Evolutionary conservation across 2,113 vertebrate genomes (phyloP).

Genomic region (Xiphophorus maculatus): DNA sequence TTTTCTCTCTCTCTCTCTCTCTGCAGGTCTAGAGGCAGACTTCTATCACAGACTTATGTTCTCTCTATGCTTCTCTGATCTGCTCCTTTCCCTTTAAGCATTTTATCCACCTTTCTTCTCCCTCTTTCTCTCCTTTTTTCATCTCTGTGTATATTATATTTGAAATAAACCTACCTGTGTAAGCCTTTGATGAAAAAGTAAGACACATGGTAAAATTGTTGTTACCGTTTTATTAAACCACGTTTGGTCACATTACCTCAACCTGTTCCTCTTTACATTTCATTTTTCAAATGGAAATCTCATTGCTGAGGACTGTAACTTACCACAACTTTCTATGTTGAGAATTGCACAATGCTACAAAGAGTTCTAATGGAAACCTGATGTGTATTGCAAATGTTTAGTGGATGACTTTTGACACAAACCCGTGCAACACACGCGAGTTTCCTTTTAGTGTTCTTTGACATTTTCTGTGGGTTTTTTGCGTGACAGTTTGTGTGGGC

Average conservation of each 20-base stretch:
- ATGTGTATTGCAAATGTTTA: background rate
- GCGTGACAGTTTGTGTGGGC: background rate
- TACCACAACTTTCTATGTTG: background rate
- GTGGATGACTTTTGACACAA: background rate
- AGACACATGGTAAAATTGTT: background rate
- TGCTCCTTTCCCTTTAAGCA: too few species aligned
- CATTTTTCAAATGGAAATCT: background rate
- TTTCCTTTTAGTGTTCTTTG: slow-evolving; percentile 28
- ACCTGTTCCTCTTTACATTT: background rate
- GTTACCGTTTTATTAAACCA: background rate
- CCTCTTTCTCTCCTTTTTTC: too few species aligned
- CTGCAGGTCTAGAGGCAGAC: too few species aligned
- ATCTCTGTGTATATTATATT: too few species aligned
- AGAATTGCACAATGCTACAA: background rate
- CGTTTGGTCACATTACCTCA: background rate
- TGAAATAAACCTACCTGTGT: too few species aligned
- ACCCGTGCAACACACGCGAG: background rate
- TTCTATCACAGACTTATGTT: too few species aligned
- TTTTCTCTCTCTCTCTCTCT: too few species aligned
- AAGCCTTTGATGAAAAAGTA: background rate
- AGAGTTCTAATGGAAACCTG: background rate
- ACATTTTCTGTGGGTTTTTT: background rate
- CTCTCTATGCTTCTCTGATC: too few species aligned
- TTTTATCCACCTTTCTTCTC: too few species aligned
- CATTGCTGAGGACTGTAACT: background rate